These are phyloP conservation scores for Xenopus petersii DNA, from an alignment of 2,797 vertebrate species.

Conservation along the genomic window DNA sequence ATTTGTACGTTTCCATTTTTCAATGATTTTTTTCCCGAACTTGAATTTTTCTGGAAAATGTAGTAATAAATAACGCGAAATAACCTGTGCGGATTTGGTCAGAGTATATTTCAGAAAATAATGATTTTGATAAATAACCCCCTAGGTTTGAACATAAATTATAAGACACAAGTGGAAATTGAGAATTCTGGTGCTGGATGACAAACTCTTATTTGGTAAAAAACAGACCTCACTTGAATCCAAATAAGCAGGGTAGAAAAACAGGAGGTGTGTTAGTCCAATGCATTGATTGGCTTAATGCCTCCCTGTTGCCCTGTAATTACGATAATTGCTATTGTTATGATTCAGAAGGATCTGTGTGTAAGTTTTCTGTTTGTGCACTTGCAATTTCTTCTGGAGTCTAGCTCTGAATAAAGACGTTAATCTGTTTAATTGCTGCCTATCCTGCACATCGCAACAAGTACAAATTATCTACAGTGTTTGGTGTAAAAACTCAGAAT, in stretches of 20 bases:
- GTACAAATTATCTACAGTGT: slow-evolving; percentile 37
- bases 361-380: slow-evolving; percentile 22
- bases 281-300: slow-evolving; percentile 12
- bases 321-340: slow-evolving; percentile 23
- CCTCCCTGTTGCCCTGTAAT: slow-evolving; percentile 6
- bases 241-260: not conserved
- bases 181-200: no score
- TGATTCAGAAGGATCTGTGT: slow-evolving; percentile 13
- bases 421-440: slow-evolving; percentile 37
- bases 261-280: not conserved
- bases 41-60: no score
- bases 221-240: not conserved
- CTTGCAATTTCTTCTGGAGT: slow-evolving; percentile 20
- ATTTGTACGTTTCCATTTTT: no score
- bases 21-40: no score
- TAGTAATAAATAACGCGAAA: no score
- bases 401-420: slow-evolving; percentile 28
- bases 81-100: no score
- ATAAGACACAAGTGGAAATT: no score
- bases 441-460: slow-evolving; percentile 23
- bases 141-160: no score
- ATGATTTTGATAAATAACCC: no score
- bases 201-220: no score
- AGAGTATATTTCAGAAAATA: no score
- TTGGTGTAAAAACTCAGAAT: slow-evolving; percentile 28